Conservation (phyloP, 2,113 vertebrate genomes). For the Rhadina sibilatrix region DNA sequence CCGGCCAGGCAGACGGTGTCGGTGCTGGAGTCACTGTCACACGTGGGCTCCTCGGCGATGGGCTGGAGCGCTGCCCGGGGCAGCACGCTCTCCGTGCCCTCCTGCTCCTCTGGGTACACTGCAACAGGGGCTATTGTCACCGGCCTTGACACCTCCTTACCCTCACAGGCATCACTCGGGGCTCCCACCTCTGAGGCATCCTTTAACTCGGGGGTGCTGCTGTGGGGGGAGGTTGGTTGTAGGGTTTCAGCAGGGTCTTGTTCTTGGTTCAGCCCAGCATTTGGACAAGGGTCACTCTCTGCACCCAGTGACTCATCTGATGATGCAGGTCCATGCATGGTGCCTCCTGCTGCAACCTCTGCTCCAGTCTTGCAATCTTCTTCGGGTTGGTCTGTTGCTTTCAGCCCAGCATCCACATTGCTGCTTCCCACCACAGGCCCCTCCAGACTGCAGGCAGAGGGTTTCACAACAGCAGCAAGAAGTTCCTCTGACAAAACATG, state of each 20-base stretch:
- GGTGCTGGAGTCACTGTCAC: constrained; percentile 35
- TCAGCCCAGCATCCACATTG: not conserved
- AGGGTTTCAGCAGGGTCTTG: not conserved
- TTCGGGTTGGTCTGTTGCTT: not conserved
- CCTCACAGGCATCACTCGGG: not conserved
- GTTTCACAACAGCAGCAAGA: not conserved
- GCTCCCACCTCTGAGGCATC: not conserved
- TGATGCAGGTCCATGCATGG: not conserved
- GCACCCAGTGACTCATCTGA: not conserved
- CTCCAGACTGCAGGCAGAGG: not conserved
- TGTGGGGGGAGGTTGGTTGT: not conserved
- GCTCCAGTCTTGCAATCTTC: not conserved
- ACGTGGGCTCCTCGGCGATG: constrained; percentile 28
- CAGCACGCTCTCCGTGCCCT: not conserved
- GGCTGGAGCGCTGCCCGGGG: constrained; percentile 5
- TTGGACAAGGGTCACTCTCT: rapidly evolving
- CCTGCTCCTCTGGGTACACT: not conserved
- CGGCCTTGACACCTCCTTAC: not conserved
- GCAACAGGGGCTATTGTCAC: not conserved
- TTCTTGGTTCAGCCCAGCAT: not conserved
- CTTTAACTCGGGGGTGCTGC: not conserved
- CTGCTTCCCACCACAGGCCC: not conserved
- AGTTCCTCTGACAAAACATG: not conserved
- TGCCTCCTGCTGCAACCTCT: not conserved
- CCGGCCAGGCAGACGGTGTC: not conserved